These are phyloP conservation scores for Nineta flava DNA, from an alignment of 2,888 invertebrate genomes.

Conservation along the genomic window DNA sequence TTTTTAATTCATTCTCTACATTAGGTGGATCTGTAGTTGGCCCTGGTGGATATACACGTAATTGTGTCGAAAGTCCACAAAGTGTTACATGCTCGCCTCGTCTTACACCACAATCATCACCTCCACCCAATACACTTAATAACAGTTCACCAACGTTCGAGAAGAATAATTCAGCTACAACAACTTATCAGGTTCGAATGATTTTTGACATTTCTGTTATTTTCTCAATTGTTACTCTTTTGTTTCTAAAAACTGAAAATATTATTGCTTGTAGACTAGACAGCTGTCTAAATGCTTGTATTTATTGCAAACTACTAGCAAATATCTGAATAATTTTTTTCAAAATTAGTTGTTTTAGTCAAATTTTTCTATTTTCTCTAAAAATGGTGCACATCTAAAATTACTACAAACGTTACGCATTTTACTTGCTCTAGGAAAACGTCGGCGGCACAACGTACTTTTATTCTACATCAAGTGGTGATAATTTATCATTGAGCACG, in stretches of 20 bases:
- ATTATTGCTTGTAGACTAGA: too few species aligned
- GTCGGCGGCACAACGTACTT: slow-evolving; percentile 93
- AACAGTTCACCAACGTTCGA: slow-evolving; percentile 26
- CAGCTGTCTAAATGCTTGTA: too few species aligned
- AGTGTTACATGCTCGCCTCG: slow-evolving; percentile 26
- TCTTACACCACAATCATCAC: slow-evolving; percentile 33
- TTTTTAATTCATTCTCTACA: slow-evolving; percentile 23
- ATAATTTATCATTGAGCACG: slow-evolving; percentile 10
- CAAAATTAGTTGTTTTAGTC: too few species aligned
- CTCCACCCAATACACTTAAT: slow-evolving; percentile 23
- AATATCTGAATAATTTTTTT: too few species aligned
- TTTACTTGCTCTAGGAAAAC: slow-evolving; percentile 49
- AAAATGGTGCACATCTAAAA: too few species aligned
- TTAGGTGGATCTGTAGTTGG: slow-evolving; percentile 16
- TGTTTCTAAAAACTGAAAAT: too few species aligned
- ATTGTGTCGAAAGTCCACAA: slow-evolving; percentile 23
- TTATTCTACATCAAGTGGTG: slow-evolving; percentile 47
- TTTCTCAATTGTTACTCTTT: too few species aligned
- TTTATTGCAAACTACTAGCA: too few species aligned
- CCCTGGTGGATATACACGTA: slow-evolving; percentile 12
- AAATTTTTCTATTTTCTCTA: too few species aligned
- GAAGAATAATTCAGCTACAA: slow-evolving; percentile 21
- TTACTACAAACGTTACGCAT: neutral
- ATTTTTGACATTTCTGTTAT: neutral
- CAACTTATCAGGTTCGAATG: slow-evolving; percentile 22